Conservation (phyloP, 1,140 invertebrate species). For the Leptinotarsa lineolata region DNA sequence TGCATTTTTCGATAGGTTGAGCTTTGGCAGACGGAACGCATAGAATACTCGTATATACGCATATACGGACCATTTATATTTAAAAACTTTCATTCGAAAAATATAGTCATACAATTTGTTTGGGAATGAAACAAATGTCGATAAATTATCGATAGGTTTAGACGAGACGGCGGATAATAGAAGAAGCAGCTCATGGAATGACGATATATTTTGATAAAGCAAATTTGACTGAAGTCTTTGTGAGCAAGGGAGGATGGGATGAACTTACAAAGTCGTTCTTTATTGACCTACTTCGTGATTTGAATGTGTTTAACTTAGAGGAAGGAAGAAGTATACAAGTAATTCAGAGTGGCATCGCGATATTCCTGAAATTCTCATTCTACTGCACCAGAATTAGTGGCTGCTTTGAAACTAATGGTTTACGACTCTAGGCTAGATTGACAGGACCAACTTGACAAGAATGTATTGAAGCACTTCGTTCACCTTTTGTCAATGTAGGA, state of each 20-base stretch:
- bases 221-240: slow-evolving; percentile 38
- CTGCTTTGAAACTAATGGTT: too few species aligned
- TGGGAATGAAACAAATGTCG: slow-evolving; percentile 44
- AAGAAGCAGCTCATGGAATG: slow-evolving; percentile 39
- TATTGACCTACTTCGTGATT: slow-evolving; percentile 39
- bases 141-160: slow-evolving; percentile 45
- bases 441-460: too few species aligned
- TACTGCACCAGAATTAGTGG: too few species aligned
- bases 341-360: too few species aligned
- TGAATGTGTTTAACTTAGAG: slow-evolving; percentile 11
- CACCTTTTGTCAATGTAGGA: too few species aligned
- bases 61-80: slow-evolving; percentile 42
- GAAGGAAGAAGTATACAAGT: too few species aligned
- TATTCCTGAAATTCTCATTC: too few species aligned
- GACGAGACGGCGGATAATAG: slow-evolving; percentile 10
- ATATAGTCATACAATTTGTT: slow-evolving; percentile 39
- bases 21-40: slow-evolving; percentile 33
- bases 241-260: slow-evolving; percentile 11
- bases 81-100: slow-evolving; percentile 40
- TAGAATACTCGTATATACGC: slow-evolving; percentile 30
- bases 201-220: slow-evolving; percentile 46
- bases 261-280: slow-evolving; percentile 25
- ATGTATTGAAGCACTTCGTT: too few species aligned
- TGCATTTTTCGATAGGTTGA: slow-evolving; percentile 31
- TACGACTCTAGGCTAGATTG: too few species aligned